phyloP scores from a whole-genome alignment of 2,113 vertebrate genomes.

The Megaleporinus macrocephalus region DNA sequence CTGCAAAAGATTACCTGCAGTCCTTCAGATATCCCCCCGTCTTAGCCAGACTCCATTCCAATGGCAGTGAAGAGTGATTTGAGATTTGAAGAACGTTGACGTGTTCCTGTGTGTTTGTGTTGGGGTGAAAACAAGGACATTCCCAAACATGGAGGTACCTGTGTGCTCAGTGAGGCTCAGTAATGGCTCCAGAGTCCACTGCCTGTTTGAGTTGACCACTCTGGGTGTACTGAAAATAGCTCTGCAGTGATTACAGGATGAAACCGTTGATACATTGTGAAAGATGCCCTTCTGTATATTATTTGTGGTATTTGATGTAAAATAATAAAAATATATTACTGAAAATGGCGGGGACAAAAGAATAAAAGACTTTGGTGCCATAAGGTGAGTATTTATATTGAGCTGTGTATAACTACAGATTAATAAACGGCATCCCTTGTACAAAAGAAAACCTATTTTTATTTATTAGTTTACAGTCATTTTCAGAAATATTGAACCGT shows the following conservation, averaged over 20 bases:
- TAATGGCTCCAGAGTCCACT: background rate
- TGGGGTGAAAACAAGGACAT: background rate
- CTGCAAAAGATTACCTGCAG: constrained; percentile 3
- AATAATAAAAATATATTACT: constrained; percentile 12
- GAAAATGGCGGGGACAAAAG: background rate
- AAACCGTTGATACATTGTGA: constrained; percentile 24
- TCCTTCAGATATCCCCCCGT: background rate
- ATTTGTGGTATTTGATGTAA: constrained; percentile 27
- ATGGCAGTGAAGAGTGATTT: background rate
- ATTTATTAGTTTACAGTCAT: constrained; percentile 29
- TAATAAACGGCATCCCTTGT: constrained; percentile 21
- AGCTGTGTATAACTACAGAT: constrained; percentile 35
- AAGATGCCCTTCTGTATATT: constrained; percentile 33
- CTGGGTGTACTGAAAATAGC: too few relatives aligned
- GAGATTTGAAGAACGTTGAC: background rate
- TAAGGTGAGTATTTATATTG: constrained; percentile 32
- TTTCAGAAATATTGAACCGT: constrained; percentile 7
- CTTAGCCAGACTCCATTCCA: background rate
- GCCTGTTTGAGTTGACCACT: constrained; percentile 25
- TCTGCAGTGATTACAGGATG: background rate
- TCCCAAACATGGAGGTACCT: background rate
- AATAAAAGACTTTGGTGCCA: constrained; percentile 8
- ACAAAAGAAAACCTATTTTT: constrained; percentile 41
- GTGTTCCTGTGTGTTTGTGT: background rate
- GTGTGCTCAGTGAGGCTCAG: background rate